Conservation (phyloP, 92 coral and sea anemone species). For the Chrysogorgia sp. region DNA sequence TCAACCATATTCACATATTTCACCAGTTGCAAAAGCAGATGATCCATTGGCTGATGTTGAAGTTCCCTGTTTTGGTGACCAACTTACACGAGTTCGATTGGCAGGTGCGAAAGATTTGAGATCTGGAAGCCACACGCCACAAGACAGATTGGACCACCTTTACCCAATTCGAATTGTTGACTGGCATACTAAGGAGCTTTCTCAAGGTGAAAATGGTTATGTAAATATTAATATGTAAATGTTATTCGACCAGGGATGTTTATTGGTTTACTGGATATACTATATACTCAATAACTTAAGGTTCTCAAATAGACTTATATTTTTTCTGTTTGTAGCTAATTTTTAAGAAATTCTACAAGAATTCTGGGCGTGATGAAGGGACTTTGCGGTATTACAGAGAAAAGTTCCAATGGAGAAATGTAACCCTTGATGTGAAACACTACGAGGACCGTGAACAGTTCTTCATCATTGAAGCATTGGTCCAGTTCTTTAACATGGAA, state of each 20-base stretch:
- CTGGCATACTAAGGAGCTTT: conserved; percentile 60
- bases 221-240: no score
- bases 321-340: background rate
- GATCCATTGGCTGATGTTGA: background rate
- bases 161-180: conserved; percentile 52
- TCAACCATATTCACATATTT: background rate
- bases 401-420: background rate
- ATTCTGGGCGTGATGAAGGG: background rate
- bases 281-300: no score
- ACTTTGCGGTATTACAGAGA: background rate
- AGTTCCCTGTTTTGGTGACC: conserved; percentile 20
- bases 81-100: conserved; percentile 1
- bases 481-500: conserved; percentile 26
- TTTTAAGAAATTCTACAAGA: background rate
- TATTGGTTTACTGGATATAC: no score
- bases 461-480: background rate
- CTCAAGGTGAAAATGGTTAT: conserved; percentile 10
- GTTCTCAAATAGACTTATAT: no score
- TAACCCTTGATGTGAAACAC: no score
- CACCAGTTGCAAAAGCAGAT: background rate
- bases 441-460: background rate
- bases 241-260: no score
- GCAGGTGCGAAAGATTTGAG: conserved; percentile 21
- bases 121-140: conserved; percentile 53
- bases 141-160: conserved; percentile 54